These are phyloP conservation scores for Microplitis deprimator DNA, from an alignment of 2,888 invertebrate species.

Conservation along the genomic window DNA sequence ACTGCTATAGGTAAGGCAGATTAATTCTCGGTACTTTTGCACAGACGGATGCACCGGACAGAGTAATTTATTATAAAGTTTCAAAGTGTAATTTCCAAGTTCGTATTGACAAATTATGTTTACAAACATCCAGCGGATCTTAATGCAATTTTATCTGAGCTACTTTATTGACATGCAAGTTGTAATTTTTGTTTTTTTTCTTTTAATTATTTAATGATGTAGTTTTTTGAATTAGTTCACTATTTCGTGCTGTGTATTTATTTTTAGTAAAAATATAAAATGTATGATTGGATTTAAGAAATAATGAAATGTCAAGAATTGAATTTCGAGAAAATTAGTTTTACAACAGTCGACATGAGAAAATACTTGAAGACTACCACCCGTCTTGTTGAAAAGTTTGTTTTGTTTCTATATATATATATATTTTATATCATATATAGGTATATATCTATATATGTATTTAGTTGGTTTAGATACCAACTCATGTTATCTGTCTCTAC, in stretches of 20 bases:
- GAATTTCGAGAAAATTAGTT: conserved; percentile 32
- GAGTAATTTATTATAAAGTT: conserved; percentile 26
- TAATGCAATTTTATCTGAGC: neutral
- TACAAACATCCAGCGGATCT: conserved; percentile 6
- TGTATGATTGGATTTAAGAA: conserved; percentile 8
- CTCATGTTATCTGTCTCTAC: conserved; percentile 12
- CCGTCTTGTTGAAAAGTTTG: conserved; percentile 22
- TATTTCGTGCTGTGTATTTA: neutral
- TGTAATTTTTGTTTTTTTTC: neutral
- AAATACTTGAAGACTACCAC: conserved; percentile 17
- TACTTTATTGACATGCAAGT: neutral
- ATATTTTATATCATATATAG: neutral
- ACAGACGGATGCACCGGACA: neutral
- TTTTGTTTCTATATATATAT: neutral
- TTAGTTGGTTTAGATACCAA: conserved; percentile 16
- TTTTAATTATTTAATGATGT: neutral
- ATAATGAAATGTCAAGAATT: conserved; percentile 11
- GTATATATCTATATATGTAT: neutral
- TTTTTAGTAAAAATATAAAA: conserved; percentile 21
- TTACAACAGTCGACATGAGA: conserved; percentile 24
- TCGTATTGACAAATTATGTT: conserved; percentile 22
- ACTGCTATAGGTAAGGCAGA: neutral
- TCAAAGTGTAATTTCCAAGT: conserved; percentile 16
- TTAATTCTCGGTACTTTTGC: neutral
- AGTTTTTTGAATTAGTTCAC: neutral